phyloP scores from a whole-genome alignment of 2,888 invertebrate genomes.

The Mythimna albipuncta region DNA sequence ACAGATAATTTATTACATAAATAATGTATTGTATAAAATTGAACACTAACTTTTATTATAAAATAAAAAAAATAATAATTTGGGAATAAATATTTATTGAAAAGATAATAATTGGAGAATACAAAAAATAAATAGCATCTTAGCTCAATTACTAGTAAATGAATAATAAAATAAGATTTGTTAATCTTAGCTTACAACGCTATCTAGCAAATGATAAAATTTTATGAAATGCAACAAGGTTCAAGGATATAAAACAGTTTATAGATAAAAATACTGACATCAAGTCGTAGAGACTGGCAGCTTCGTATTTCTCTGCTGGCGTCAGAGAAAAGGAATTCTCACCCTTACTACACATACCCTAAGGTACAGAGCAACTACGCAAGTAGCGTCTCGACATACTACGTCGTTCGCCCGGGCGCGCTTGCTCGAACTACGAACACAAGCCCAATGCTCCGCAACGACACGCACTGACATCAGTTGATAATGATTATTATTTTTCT shows the following conservation, averaged over 20 bases:
- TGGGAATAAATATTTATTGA: conserved; percentile 81
- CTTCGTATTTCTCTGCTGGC: conserved; percentile 88
- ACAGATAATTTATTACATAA: conserved; percentile 62
- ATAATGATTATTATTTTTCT: conserved; percentile 15
- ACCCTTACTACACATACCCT: conserved; percentile 73
- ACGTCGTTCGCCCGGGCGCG: conserved; percentile 45
- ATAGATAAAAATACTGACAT: conserved; percentile 39
- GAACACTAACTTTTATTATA: conserved; percentile 41
- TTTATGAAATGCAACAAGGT: conserved; percentile 61
- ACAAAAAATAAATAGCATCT: conserved; percentile 86
- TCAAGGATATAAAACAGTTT: conserved; percentile 49
- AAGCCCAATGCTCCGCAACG: conserved; percentile 65
- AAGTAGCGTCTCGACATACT: conserved; percentile 49
- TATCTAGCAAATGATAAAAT: conserved; percentile 58
- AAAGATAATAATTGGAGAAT: conserved; percentile 71
- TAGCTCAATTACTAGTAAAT: conserved; percentile 68
- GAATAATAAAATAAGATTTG: conserved; percentile 65
- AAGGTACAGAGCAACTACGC: conserved; percentile 66
- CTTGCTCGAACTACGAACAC: conserved; percentile 67
- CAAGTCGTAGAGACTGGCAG: conserved; percentile 71
- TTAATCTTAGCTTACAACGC: conserved; percentile 69
- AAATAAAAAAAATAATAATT: conserved; percentile 59
- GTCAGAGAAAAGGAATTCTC: conserved; percentile 87
- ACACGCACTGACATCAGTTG: conserved; percentile 53
- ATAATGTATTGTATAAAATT: conserved; percentile 52